phyloP scores from a whole-genome alignment of 2,113 vertebrate genomes.

The Limanda limanda region DNA sequence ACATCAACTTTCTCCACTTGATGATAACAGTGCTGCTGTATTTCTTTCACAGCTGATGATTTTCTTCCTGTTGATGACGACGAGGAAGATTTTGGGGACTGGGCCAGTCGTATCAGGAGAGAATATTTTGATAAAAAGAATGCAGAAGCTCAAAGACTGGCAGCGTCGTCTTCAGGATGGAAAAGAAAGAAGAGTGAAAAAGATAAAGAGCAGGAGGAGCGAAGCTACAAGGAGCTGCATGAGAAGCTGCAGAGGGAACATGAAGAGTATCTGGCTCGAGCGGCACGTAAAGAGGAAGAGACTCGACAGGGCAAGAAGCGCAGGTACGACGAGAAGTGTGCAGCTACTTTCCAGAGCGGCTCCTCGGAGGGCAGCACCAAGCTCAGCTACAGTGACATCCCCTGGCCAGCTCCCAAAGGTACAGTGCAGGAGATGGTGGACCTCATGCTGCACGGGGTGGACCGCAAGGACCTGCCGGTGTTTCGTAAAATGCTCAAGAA shows the following conservation, averaged over 20 bases:
- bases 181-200: slow-evolving; percentile 54
- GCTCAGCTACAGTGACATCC: slow-evolving; percentile 87
- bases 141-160: slow-evolving; percentile 57
- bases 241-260: slow-evolving; percentile 77
- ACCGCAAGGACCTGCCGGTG: slow-evolving; percentile 70
- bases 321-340: slow-evolving; percentile 75
- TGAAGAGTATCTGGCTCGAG: slow-evolving; percentile 79
- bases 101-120: slow-evolving; percentile 85
- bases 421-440: slow-evolving; percentile 87
- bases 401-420: slow-evolving; percentile 86
- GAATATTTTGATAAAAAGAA: slow-evolving; percentile 84
- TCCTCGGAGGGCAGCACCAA: slow-evolving; percentile 19
- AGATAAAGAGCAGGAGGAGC: slow-evolving; percentile 55
- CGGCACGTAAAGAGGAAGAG: slow-evolving; percentile 79
- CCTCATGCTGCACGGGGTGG: slow-evolving; percentile 84
- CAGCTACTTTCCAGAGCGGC: slow-evolving; percentile 56
- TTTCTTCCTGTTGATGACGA: slow-evolving; percentile 77
- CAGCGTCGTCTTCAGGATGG: slow-evolving; percentile 16
- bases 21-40: slow-evolving; percentile 1
- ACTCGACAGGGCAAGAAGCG: slow-evolving; percentile 67
- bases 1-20: not conserved
- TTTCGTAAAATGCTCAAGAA: slow-evolving; percentile 85
- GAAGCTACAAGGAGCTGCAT: slow-evolving; percentile 60
- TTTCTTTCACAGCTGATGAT: slow-evolving; percentile 75
- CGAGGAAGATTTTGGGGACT: slow-evolving; percentile 85